Base-by-base conservation (phyloP, 2,113 vertebrate genomes). In the Anthoscopus minutus region DNA sequence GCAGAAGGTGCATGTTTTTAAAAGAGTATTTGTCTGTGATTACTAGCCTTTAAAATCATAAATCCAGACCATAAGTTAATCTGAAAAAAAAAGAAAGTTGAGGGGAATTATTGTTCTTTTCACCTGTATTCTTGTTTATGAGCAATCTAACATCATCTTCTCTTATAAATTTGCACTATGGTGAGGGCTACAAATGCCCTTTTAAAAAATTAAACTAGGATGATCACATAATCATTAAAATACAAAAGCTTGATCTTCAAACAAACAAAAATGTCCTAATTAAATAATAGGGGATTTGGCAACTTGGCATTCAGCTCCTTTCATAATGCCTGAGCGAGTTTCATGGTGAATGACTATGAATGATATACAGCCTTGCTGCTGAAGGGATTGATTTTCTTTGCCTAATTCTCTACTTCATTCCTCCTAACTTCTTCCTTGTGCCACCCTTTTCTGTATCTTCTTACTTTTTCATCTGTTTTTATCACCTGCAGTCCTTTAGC, bases 261-360 rank as follows among this genome's bases (percentile, higher is more conserved):
- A 78, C 67, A 95, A 83, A 70, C 64, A 71, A 67, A 94, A 95
- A 91, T 89, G 80, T 70, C 72, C 54, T 73, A 54, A 84, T 88
- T 83, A 93, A 94, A 71, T 96, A 95, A 51, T 57, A 78, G 71
- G n/a, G 88, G 89, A 95, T 94, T 96, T 93, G 71, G 79, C 51
- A 96, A 78, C 76, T 72, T 86, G 86, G 79, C 72, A 38, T 82
- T 91, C 38, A 85, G 64, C 10, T 82, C 67, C 83, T 65, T 85
- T 94, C 56, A 73, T 74, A 90, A 77, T 71, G 87, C 85, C 48
- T 83, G 76, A 89, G 67, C 12, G 64, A 96, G 51, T 94, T 96
- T 95, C 89, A 89, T 93, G 93, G 78, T 93, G 93, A 91, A 69
- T 96, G 91, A 82, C 58, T 89, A 42, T 88, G 93, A 96, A 91